phyloP scores from a whole-genome alignment of 2,888 invertebrate genomes.

The Alviniconcha strummeri region DNA sequence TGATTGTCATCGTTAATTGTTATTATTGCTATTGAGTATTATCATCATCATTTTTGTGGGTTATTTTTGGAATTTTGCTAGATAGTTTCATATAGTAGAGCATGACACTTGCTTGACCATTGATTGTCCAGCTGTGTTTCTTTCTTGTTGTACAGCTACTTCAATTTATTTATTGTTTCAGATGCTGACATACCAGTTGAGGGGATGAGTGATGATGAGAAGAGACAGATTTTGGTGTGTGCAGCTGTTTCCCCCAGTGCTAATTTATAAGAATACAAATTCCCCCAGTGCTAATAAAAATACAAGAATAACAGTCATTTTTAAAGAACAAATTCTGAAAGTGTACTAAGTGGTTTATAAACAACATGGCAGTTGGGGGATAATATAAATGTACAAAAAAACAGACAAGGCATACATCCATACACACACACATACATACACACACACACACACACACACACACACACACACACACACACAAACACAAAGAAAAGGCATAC shows the following conservation, averaged over 20 bases:
- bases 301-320: neutral
- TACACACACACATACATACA: neutral
- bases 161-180: conserved; percentile 9
- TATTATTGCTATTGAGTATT: too few species aligned
- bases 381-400: too few species aligned
- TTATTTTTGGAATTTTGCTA: too few species aligned
- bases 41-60: too few species aligned
- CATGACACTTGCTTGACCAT: too few species aligned
- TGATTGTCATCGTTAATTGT: too few species aligned
- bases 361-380: too few species aligned
- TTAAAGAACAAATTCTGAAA: too few species aligned
- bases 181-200: conserved; percentile 41
- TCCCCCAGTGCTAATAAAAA: neutral
- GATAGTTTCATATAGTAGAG: too few species aligned
- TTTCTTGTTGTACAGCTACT: neutral
- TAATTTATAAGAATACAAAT: conserved; percentile 6
- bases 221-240: conserved; percentile 42
- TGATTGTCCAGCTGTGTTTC: too few species aligned
- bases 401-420: neutral
- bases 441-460: neutral
- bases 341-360: too few species aligned
- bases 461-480: neutral
- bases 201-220: conserved; percentile 46
- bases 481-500: neutral
- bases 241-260: neutral